phyloP scores from a whole-genome alignment of 2,797 vertebrate species.

The Corythornis leucogaster region DNA sequence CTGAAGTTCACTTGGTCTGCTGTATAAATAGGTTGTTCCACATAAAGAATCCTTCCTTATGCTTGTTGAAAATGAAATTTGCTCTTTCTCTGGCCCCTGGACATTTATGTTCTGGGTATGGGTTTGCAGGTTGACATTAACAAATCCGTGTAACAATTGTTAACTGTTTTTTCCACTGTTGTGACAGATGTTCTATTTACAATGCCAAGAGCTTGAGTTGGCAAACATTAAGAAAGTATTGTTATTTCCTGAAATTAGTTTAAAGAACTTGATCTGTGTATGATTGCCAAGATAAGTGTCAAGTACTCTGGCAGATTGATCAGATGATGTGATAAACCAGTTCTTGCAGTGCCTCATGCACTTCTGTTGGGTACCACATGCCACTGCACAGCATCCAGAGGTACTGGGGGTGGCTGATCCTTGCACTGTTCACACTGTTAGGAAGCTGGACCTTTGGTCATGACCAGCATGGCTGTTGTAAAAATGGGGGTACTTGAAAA shows the following conservation, averaged over 20 bases:
- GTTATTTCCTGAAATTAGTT: background rate
- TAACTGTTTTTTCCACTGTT: background rate
- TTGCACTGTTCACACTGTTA: background rate
- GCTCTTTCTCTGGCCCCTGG: background rate
- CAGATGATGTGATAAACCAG: background rate
- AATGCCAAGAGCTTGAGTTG: background rate
- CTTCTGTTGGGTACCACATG: background rate
- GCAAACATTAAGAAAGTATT: background rate
- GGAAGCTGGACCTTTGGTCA: background rate
- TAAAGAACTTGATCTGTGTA: background rate
- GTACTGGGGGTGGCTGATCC: background rate
- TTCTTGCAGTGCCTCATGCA: background rate
- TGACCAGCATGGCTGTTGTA: background rate
- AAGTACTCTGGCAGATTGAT: background rate
- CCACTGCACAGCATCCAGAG: background rate
- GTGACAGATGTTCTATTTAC: background rate
- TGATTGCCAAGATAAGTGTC: background rate
- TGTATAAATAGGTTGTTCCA: conserved; percentile 2
- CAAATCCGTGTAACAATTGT: background rate
- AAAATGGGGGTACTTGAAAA: background rate
- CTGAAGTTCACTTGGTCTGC: background rate
- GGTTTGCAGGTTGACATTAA: background rate
- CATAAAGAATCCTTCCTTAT: background rate
- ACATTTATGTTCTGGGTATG: background rate
- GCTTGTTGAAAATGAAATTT: background rate